Percentiles rank a stretch among this genome's conserved stretches.
phyloP scores from a whole-genome alignment of 2,113 vertebrate genomes.

The Rhipidura dahli region DNA sequence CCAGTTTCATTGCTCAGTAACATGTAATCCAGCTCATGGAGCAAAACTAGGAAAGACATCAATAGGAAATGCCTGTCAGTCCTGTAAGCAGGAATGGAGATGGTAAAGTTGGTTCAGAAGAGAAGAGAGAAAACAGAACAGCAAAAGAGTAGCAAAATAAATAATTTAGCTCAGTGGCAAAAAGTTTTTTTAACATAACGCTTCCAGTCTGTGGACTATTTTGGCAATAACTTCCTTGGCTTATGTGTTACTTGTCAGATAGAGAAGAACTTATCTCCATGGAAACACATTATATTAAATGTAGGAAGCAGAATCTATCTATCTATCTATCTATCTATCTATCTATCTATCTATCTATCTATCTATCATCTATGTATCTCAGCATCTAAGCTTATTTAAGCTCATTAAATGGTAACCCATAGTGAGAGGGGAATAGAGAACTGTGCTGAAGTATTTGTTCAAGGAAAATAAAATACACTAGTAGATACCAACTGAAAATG shows the following conservation, averaged over 20 bases:
- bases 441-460: neutral
- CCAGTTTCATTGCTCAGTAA: neutral
- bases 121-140: neutral
- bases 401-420: conserved; percentile 1
- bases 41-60: conserved; percentile 5
- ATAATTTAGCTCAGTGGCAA: neutral
- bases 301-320: neutral
- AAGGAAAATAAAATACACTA: neutral
- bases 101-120: conserved; percentile 30
- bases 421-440: neutral
- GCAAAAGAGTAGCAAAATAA: conserved; percentile 58
- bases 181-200: conserved; percentile 5
- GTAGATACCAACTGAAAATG: neutral
- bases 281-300: conserved; percentile 49
- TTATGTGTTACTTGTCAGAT: conserved; percentile 46
- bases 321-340: neutral
- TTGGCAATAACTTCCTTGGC: conserved; percentile 34
- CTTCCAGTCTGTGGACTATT: conserved; percentile 52
- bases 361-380: neutral
- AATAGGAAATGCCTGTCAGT: neutral
- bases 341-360: neutral
- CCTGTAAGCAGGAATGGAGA: neutral
- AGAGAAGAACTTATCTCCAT: conserved; percentile 48
- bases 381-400: conserved; percentile 24
- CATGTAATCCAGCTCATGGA: neutral